Evolutionary conservation across 1,140 invertebrate genomes (phyloP), one percentile per base, ranked within the genome.

Genomic region (Drosophila tristis): DNA sequence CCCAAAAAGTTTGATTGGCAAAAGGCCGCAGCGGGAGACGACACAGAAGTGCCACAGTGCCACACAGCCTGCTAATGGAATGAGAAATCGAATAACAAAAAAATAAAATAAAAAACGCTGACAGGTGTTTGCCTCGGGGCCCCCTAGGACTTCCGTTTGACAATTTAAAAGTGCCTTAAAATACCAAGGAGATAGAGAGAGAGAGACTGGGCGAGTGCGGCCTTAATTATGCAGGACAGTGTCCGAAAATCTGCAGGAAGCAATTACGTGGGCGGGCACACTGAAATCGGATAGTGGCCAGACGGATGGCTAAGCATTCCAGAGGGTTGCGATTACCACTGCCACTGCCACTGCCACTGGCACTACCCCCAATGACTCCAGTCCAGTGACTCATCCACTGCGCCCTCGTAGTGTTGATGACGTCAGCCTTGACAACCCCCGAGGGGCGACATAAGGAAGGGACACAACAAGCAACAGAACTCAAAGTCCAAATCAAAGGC

Each of bases 231-330:
- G 82, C 82, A 82, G 63, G 56, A 70, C 80, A 65, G 61, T 82
- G 84, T 78, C 78, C 84, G 65, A 82, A 63, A 76, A 75, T 89
- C 72, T 72, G 75, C 82, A 87, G 82, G 82, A 87, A 87, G 82
- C 82, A 87, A 87, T 87, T 87, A 87, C 71, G 79, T 82, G 79
- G 82, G 84, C 84, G 82, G 66, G 56, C 0, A 39, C 11, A 2
- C 75, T 84, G 82, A 89, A 87, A 89, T 87, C 82, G 75, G 82
- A 89, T 87, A 87, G 82, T 89, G 75, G 54, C 72, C 76, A 35
- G 31, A 11, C 9, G 9, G 65, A 7, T 39, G 58, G 56, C 59
- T 20, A 48, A 45, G 35, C 15, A 25, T 26, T 25, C 16, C 39
- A 13, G 57, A 61, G 65, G 76, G 66, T 56, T 53, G 70, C 47